Conservation (phyloP, 1,140 invertebrate species). For the Papilio dardanus region DNA sequence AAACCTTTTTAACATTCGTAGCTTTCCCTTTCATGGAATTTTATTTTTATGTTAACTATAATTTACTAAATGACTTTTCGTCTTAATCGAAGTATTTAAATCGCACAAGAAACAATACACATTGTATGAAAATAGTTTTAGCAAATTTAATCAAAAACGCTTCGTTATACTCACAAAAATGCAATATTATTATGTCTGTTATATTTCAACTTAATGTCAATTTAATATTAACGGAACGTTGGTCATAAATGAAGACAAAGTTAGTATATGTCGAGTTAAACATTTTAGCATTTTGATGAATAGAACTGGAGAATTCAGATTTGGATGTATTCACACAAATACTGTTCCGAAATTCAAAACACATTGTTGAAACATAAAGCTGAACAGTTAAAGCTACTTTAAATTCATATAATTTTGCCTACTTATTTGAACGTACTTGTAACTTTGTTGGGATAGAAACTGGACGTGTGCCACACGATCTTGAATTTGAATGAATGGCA, state of each 20-base stretch:
- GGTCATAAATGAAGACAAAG: neutral
- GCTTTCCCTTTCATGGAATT: neutral
- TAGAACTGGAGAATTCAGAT: neutral
- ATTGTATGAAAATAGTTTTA: no score
- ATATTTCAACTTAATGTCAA: neutral
- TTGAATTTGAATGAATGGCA: neutral
- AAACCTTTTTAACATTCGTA: conserved; percentile 8
- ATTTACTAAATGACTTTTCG: neutral
- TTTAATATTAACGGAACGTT: conserved; percentile 5
- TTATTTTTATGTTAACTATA: neutral
- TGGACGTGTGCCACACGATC: conserved; percentile 4
- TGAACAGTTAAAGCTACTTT: neutral
- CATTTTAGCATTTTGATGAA: neutral
- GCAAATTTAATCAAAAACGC: no score
- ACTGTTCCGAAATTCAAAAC: neutral
- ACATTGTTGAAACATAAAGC: conserved; percentile 7
- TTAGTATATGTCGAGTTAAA: conserved; percentile 5
- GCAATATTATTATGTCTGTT: no score
- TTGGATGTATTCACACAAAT: conserved; percentile 5
- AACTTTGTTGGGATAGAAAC: neutral
- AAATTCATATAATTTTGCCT: neutral
- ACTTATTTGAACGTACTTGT: neutral
- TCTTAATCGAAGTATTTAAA: neutral
- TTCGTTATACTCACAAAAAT: no score
- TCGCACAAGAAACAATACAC: no score